Evolutionary conservation across 2,113 vertebrate species (phyloP).

Genomic region (Pterocles burchelli): DNA sequence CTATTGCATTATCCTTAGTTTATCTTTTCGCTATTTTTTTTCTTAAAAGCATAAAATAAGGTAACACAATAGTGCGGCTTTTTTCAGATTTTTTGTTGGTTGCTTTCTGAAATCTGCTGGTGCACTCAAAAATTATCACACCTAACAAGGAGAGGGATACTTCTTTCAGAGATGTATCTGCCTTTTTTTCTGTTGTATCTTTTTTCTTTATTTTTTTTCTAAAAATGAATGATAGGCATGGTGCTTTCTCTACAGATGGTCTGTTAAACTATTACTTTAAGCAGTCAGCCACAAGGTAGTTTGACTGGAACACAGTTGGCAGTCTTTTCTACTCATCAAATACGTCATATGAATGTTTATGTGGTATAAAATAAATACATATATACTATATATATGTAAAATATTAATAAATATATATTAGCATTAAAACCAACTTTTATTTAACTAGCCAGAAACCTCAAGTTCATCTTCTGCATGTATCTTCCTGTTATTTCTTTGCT

Average conservation of each 20-base stretch:
- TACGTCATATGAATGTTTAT: background rate
- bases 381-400: background rate
- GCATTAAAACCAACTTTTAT: background rate
- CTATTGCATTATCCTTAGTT: background rate
- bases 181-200: background rate
- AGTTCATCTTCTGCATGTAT: background rate
- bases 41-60: background rate
- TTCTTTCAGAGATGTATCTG: background rate
- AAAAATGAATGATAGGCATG: background rate
- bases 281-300: background rate
- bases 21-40: background rate
- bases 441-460: background rate
- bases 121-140: background rate
- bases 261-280: background rate
- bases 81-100: background rate
- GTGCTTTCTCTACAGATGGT: background rate
- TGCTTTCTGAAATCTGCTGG: background rate
- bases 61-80: background rate
- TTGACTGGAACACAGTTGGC: background rate
- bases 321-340: background rate
- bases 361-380: too few species aligned
- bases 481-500: background rate
- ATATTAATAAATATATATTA: background rate
- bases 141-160: background rate
- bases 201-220: background rate